Base-by-base conservation (phyloP, 2,797 vertebrate genomes). In the Balearica regulorum region DNA sequence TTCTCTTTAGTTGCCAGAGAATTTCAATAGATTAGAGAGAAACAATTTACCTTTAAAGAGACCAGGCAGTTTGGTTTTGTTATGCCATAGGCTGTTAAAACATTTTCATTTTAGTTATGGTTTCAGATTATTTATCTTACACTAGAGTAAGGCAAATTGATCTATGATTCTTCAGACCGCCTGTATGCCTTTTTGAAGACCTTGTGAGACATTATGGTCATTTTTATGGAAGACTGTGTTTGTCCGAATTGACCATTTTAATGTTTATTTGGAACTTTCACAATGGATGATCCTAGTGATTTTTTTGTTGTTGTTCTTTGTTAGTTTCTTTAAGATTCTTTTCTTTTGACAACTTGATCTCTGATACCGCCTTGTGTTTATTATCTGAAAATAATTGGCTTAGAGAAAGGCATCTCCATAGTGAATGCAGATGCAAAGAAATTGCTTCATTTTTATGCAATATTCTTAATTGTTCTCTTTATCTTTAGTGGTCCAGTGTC, bases 381-480 rank as follows among this genome's bases (percentile, higher is more conserved):
- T 92, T 97, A 94, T 97, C 95, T 93, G 79, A 94, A 96, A 96
- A 96, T 92, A 96, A 92, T 89, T 96, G 72, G 43, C 72, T 95
- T 91, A 93, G 87, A 92, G 72, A 96, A 95, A 92, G 28, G 70
- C 93, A 93, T 96, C 87, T 96, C 92, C 62, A 83, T 62, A 87
- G 84, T 79, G 87, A 96, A 94, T 85, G 87, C 95, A 97, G 95
- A 97, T 95, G 94, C 76, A 91, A 94, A 95, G 89, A 95, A 96
- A 97, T 95, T 89, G 78, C 93, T 96, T 96, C 82, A 95, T 89
- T 96, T 95, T 95, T 95, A 96, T 95, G 94, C 96, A 94, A 87
- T 91, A 93, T 86, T 95, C 92, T 91, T 95, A 96, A 96, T 96
- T 96, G 81, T 94, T 96, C 88, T 92, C 87, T 96, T 97, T 95